Conservation (phyloP, 2,888 invertebrate species). For the Sinodicranocentrus sp. region DNA sequence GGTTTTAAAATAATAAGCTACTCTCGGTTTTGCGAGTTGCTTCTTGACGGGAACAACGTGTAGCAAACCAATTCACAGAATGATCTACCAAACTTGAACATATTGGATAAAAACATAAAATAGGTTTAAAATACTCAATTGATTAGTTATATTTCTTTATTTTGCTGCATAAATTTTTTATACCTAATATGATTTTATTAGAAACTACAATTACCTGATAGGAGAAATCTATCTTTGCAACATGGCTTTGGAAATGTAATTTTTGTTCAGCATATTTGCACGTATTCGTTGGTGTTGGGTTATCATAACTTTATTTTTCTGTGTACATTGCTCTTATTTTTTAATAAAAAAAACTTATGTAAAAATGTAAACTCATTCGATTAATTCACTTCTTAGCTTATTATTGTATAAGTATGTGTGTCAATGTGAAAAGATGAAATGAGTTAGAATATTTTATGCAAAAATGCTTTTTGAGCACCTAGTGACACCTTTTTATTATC, state of each 20-base stretch:
- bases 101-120: conserved; percentile 53
- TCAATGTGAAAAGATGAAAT: too few relatives aligned
- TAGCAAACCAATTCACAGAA: conserved; percentile 68
- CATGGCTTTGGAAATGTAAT: conserved; percentile 63
- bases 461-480: too few relatives aligned
- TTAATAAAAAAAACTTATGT: conserved; percentile 23
- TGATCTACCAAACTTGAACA: conserved; percentile 71
- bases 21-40: conserved; percentile 53
- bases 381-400: not conserved
- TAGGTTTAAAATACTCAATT: conserved; percentile 32
- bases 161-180: conserved; percentile 24
- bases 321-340: conserved; percentile 3
- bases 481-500: too few relatives aligned
- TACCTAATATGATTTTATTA: not conserved
- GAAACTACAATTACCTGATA: not conserved
- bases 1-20: conserved; percentile 28
- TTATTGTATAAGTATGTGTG: not conserved
- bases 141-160: conserved; percentile 6
- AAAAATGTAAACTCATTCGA: too few relatives aligned
- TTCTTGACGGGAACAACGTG: not conserved
- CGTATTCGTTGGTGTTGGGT: conserved; percentile 51
- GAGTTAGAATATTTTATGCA: too few relatives aligned
- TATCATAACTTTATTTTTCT: conserved; percentile 13
- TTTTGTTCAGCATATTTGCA: conserved; percentile 18
- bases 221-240: conserved; percentile 27